These are phyloP conservation scores for Lophura nycthemera DNA, from an alignment of 2,113 vertebrate species.

Conservation along the genomic window DNA sequence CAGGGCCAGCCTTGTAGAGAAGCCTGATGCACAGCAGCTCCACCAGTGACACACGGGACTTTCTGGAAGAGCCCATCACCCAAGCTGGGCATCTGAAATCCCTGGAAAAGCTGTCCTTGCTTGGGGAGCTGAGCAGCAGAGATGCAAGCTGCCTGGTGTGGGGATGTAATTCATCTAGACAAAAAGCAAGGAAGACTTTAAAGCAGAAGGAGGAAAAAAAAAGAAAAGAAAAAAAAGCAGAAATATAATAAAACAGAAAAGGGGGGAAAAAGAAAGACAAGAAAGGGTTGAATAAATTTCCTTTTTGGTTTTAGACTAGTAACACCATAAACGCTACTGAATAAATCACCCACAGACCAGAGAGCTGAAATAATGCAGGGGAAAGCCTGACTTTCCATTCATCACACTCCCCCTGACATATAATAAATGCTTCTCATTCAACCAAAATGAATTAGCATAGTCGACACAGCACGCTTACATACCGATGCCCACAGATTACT, in stretches of 20 bases:
- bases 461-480: background rate
- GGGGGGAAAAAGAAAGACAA: background rate
- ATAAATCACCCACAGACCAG: conserved; percentile 44
- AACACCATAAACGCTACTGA: conserved; percentile 32
- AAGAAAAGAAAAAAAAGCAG: background rate
- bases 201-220: background rate
- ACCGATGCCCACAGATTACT: background rate
- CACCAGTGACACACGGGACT: background rate
- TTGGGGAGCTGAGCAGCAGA: background rate
- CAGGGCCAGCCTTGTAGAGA: background rate
- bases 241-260: background rate
- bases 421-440: conserved; percentile 45
- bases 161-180: background rate
- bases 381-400: conserved; percentile 6
- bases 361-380: conserved; percentile 43
- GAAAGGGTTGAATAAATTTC: conserved; percentile 53
- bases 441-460: background rate
- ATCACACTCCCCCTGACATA: conserved; percentile 32
- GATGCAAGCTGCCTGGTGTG: background rate
- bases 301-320: conserved; percentile 46
- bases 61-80: background rate
- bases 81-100: background rate
- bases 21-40: background rate
- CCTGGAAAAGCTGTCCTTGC: background rate
- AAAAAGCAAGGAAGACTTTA: background rate